Conservation (phyloP, 2,797 vertebrate genomes). For the Australoheros facetus region DNA sequence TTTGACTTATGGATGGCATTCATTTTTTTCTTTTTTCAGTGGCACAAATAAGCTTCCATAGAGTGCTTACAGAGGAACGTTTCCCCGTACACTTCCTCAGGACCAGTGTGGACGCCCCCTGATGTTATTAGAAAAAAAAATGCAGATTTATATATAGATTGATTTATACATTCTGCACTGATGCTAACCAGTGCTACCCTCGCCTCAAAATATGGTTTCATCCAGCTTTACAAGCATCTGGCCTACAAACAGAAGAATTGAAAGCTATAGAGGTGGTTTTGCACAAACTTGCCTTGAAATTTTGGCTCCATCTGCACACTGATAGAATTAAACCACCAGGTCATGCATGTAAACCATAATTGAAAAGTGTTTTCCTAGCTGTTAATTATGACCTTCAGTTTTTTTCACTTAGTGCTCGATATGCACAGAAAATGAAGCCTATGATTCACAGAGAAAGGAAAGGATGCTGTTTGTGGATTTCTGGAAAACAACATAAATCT, state of each 20-base stretch:
- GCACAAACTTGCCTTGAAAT: too few species aligned
- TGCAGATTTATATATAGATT: background rate
- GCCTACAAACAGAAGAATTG: too few species aligned
- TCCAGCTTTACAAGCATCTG: too few species aligned
- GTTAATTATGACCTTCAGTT: background rate
- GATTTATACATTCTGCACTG: too few species aligned
- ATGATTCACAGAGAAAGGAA: background rate
- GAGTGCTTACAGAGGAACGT: background rate
- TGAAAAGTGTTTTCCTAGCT: background rate
- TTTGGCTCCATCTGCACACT: too few species aligned
- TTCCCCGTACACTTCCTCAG: too few species aligned
- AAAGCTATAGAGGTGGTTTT: too few species aligned
- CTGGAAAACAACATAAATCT: background rate
- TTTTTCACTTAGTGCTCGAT: background rate
- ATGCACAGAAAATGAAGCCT: background rate
- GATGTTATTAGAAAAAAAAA: background rate
- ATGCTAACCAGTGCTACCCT: background rate
- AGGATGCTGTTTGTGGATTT: background rate
- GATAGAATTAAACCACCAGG: background rate
- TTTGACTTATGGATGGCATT: background rate
- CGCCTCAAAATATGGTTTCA: background rate
- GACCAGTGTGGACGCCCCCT: background rate
- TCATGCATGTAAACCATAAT: background rate
- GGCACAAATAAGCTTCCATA: background rate
- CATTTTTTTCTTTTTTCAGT: background rate